Evolutionary conservation across 2,113 vertebrate species (phyloP).

Genomic region (Gnathonemus longibarbis): DNA sequence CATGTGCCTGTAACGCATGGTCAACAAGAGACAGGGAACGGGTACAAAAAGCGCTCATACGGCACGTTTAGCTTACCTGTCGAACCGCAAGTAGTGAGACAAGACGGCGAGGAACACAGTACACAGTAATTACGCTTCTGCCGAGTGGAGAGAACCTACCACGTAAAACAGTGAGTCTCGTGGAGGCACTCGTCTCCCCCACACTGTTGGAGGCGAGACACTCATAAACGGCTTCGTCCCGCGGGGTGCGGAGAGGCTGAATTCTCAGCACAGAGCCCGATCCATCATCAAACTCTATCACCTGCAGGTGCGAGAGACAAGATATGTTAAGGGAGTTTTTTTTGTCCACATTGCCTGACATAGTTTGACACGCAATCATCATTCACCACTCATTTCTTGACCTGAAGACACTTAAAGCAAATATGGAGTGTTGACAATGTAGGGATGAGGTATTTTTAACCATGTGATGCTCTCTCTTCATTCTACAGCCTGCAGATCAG

Average conservation of each 20-base stretch:
- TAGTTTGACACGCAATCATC: neutral
- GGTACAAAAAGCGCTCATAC: neutral
- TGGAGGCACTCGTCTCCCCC: slow-evolving; percentile 88
- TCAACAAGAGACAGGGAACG: neutral
- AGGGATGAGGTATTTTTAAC: neutral
- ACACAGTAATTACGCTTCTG: neutral
- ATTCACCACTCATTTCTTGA: neutral
- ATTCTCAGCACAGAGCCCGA: slow-evolving; percentile 97
- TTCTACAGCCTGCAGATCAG: neutral
- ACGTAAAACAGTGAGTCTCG: slow-evolving; percentile 85
- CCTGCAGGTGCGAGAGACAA: slow-evolving; percentile 72
- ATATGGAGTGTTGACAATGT: neutral
- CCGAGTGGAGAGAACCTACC: slow-evolving; percentile 64
- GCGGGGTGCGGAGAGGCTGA: slow-evolving; percentile 88
- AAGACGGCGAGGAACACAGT: neutral
- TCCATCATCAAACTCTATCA: slow-evolving; percentile 97
- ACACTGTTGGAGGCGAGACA: slow-evolving; percentile 91
- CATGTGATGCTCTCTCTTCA: neutral
- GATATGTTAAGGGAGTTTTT: slow-evolving; percentile 74
- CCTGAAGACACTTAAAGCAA: neutral
- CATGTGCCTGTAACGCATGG: neutral
- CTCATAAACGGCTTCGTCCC: slow-evolving; percentile 96
- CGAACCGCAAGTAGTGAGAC: neutral
- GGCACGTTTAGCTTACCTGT: slow-evolving; percentile 21
- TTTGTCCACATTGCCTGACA: slow-evolving; percentile 42